Evolutionary conservation across 2,113 vertebrate genomes (phyloP).

Genomic region (Ancistrus triradiatus): DNA sequence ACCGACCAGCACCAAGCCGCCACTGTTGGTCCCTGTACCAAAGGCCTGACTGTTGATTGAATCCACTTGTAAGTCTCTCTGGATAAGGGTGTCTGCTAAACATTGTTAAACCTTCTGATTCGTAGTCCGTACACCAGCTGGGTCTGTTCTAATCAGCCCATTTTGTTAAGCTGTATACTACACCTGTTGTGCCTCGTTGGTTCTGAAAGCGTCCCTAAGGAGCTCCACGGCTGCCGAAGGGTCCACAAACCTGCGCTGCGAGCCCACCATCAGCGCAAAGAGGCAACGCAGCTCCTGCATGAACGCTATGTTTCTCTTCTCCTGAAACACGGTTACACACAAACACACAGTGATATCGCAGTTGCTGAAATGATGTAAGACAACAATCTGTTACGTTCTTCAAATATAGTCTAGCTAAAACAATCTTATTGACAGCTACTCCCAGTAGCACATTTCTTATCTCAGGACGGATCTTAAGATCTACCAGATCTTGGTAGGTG

Average conservation of each 20-base stretch:
- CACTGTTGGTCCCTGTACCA: too few species aligned
- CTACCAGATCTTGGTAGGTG: constrained; percentile 18
- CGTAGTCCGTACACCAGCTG: too few species aligned
- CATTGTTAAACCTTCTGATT: too few species aligned
- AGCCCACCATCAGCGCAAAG: constrained; percentile 92
- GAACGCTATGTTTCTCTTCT: constrained; percentile 91
- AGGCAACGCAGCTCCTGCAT: constrained; percentile 95
- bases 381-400: constrained; percentile 5
- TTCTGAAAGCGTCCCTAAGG: constrained; percentile 84
- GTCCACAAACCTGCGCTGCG: constrained; percentile 86
- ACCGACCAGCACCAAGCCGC: too few species aligned
- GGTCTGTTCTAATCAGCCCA: not conserved
- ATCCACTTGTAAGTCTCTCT: too few species aligned
- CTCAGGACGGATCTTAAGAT: constrained; percentile 25
- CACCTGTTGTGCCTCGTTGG: constrained; percentile 93
- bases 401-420: constrained; percentile 23
- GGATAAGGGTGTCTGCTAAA: too few species aligned
- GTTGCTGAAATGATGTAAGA: constrained; percentile 1
- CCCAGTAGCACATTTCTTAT: constrained; percentile 8
- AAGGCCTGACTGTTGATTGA: too few species aligned
- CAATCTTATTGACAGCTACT: constrained; percentile 14
- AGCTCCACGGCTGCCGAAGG: constrained; percentile 87
- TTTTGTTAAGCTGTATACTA: not conserved
- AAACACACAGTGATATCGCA: not conserved
- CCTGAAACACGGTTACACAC: constrained; percentile 69